phyloP scores from a whole-genome alignment of 1,140 invertebrate genomes.

The Bombus confusus region DNA sequence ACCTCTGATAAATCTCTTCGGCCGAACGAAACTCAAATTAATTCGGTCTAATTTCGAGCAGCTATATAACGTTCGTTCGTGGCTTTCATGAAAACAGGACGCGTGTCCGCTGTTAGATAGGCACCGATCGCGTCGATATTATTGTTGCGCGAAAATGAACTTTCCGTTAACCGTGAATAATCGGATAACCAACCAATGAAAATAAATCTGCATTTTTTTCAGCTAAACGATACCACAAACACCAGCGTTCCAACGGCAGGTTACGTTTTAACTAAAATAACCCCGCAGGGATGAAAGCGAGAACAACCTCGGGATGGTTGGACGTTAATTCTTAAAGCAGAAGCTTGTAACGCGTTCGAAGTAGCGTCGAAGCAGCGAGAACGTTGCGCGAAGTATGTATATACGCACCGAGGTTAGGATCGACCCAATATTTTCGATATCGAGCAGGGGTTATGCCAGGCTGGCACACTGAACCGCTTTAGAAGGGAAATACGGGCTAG shows the following conservation, averaged over 20 bases:
- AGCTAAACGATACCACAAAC: too few relatives aligned
- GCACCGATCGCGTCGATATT: too few relatives aligned
- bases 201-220: neutral
- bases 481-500: slow-evolving; percentile 17
- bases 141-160: too few relatives aligned
- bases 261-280: neutral
- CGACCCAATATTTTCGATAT: slow-evolving; percentile 34
- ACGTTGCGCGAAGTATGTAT: neutral
- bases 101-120: neutral
- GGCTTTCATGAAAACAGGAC: neutral
- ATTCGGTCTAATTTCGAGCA: neutral
- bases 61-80: neutral
- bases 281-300: neutral
- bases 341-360: neutral
- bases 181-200: neutral
- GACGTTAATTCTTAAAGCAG: neutral
- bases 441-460: neutral
- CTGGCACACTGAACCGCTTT: slow-evolving; percentile 37
- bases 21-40: neutral
- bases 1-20: too few relatives aligned
- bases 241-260: too few relatives aligned
- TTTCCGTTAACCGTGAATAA: neutral
- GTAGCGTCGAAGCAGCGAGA: neutral
- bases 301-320: neutral
- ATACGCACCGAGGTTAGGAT: slow-evolving; percentile 37